These are phyloP conservation scores for Xiphophorus hellerii DNA, from an alignment of 2,113 vertebrate species.

Conservation along the genomic window DNA sequence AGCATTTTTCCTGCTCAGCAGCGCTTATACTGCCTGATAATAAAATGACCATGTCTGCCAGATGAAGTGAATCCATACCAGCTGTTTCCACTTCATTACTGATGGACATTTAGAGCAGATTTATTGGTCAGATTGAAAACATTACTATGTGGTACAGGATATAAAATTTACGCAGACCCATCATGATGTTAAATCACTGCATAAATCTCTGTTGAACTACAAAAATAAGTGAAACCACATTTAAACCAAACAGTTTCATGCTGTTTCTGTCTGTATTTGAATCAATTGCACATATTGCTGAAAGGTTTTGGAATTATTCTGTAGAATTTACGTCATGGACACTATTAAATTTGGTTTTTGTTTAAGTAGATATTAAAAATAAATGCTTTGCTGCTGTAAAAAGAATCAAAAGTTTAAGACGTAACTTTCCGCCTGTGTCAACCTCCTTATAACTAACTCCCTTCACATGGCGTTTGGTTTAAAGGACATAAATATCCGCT, in stretches of 20 bases:
- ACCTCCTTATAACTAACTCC: constrained; percentile 16
- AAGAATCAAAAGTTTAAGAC: constrained; percentile 11
- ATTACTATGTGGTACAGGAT: constrained; percentile 1
- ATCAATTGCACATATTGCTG: neutral
- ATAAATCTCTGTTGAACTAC: neutral
- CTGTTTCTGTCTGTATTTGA: neutral
- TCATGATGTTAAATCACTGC: neutral
- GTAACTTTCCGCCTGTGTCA: constrained; percentile 39
- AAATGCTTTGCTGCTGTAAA: neutral
- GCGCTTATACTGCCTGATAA: neutral
- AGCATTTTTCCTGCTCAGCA: neutral
- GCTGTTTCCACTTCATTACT: constrained; percentile 5
- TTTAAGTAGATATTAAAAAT: constrained; percentile 10
- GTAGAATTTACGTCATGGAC: neutral
- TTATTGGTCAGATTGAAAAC: constrained; percentile 15
- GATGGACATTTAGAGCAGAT: constrained; percentile 2
- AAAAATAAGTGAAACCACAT: neutral
- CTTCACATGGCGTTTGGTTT: constrained; percentile 45
- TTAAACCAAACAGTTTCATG: neutral
- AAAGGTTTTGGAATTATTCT: neutral
- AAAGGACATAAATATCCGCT: constrained; percentile 50
- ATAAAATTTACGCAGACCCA: neutral
- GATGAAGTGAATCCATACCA: constrained; percentile 1
- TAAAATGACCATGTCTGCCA: neutral
- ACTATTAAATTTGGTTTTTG: constrained; percentile 6